Base-by-base conservation (phyloP, 2,113 vertebrate species). In the Cranoglanis bouderius region DNA sequence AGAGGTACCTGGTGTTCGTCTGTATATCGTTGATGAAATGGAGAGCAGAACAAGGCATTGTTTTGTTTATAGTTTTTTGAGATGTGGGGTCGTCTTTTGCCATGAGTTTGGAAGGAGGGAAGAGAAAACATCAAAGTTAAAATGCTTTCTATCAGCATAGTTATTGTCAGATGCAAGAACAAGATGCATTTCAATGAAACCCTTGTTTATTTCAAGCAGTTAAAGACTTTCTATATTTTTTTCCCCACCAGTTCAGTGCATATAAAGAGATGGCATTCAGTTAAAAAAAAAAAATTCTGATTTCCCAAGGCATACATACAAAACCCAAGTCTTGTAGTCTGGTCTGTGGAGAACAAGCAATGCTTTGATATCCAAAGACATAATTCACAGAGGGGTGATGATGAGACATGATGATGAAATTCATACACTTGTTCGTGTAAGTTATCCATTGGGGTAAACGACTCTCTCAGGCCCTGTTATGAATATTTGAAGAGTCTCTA, bases 51-150 rank as follows among this genome's bases (percentile, higher is more conserved):
- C 83, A 55, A 82, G n/a, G 53, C 65, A 77, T 74, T 83, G 65
- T 84, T 88, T 81, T 46, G 26, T 77, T n/a, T n/a, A 16, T 51
- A 51, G 26, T 29, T 49, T 49, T 49, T 46, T 8, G 26, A 78
- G 75, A 51, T 7, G 9, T 7, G 12, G 75, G 75, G 43, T 78
- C 67, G 38, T 61, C 49, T 85, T 81, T 83, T 78, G 35, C 51
- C 46, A n/a, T 59, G n/a, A 81, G 51, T 80, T 87, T 24, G 14
- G 43, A 82, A 72, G 32, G 53, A 55, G 53, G 46, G 82, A 87
- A 61, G 35, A 38, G 21, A 89, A 81, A 59, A 40, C 88, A 84
- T 80, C 87, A 88, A 86, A 88, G 84, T 81, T 81, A 81, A 49
- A 40, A 55, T 75, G 40, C 78, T 85, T 91, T 82, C 85, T 84